Evolutionary conservation across 1,140 invertebrate genomes (phyloP).

Genomic region (Achatina immaculata): DNA sequence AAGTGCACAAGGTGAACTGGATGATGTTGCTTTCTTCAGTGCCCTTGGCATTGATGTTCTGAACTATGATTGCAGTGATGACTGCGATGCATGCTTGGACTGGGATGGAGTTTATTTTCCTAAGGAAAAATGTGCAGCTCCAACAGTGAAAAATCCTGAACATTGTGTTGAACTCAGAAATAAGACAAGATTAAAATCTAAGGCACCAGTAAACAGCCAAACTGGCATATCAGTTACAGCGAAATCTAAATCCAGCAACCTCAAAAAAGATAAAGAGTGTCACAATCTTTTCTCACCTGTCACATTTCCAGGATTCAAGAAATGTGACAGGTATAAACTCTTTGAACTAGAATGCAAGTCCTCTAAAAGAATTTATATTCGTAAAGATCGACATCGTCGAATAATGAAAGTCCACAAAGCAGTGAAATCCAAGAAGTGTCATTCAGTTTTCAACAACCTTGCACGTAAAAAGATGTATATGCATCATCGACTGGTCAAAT

Average conservation of each 20-base stretch:
- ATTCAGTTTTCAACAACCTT: slow-evolving; percentile 57
- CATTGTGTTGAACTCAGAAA: neutral
- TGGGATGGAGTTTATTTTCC: slow-evolving; percentile 11
- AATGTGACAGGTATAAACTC: slow-evolving; percentile 9
- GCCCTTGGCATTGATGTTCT: slow-evolving; percentile 8
- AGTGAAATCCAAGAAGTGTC: slow-evolving; percentile 60
- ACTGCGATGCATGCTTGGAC: neutral
- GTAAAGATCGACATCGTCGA: slow-evolving; percentile 52
- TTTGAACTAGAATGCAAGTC: slow-evolving; percentile 26
- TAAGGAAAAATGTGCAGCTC: neutral
- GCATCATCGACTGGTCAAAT: slow-evolving; percentile 58
- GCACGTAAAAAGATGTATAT: slow-evolving; percentile 59
- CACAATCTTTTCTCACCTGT: neutral
- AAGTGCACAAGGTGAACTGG: neutral
- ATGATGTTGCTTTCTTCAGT: slow-evolving; percentile 2
- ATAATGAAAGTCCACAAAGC: slow-evolving; percentile 56
- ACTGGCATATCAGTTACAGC: slow-evolving; percentile 28
- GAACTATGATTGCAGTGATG: neutral
- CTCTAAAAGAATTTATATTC: slow-evolving; percentile 44
- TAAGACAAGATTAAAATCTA: neutral
- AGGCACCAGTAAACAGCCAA: slow-evolving; percentile 43
- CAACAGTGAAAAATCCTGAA: no score
- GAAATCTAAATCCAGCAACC: slow-evolving; percentile 38
- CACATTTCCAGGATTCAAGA: neutral
- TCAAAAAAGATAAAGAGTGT: neutral